Evolutionary conservation across 2,113 vertebrate species (phyloP), one percentile per base, ranked within the genome.

Genomic region (Xyrauchen texanus): DNA sequence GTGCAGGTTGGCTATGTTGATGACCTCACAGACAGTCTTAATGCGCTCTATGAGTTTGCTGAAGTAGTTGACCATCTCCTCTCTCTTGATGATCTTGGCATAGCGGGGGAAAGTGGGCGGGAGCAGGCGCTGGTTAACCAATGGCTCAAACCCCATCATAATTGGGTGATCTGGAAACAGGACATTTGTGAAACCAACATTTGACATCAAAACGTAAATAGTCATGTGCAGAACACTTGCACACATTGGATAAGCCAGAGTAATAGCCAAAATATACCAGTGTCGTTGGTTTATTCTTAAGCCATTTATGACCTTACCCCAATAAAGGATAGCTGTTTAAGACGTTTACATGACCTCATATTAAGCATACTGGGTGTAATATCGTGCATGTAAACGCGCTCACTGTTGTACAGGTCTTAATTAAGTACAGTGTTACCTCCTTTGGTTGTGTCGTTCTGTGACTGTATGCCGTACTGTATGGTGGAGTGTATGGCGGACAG

Each of bases 61-160:
- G 91, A 99, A 98, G 91, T 99, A 99, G 78, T 91, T 94, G 86
- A 99, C 95, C 97, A 99, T 99, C 92, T 99, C 97, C 87, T 99
- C 97, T 62, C 95, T 93, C 91, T 98, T 98, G 86, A 99, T 99
- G 88, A 99, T 99, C 93, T 99, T 99, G 90, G 98, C 98, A 10
- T 99, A 99, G 86, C 98, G 95, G 76, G 98, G 98, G 81, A 99
- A 99, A 16, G 98, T 99, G 4, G 98, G 98, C 1, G 97, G 98
- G 79, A 99, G 94, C 78, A 99, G 89, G 66, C 98, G 94, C 92
- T 99, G 98, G 90, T 99, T 99, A 83, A 99, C 98, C 69, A 99
- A 93, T 0, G 98, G 98, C 81, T 99, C 98, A 88, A 99, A 99
- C 9, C 97, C 98, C 98, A 99, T 99, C 97, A 99, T 98, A 88